A percentile compares a stretch with the other conserved stretches of the same genome.
Evolutionary conservation across 2,888 invertebrate species (phyloP).

Genomic region (Helicoverpa assulta): DNA sequence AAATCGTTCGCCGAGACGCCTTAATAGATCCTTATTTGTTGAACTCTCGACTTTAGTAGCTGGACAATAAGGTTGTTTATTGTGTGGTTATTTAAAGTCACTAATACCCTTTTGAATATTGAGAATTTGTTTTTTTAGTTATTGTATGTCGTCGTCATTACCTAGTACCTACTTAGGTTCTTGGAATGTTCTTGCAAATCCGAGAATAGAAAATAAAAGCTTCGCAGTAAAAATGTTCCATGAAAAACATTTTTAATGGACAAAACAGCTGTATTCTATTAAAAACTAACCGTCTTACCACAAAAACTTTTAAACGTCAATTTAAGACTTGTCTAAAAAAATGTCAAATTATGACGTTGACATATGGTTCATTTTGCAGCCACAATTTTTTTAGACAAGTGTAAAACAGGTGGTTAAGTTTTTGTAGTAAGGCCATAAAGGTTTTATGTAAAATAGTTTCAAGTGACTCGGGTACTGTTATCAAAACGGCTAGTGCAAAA

Average conservation of each 20-base stretch:
- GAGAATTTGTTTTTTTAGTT: neutral
- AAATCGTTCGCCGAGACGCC: constrained; percentile 4
- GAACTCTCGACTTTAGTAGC: neutral
- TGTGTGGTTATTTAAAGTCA: neutral
- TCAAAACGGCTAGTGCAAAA: constrained; percentile 25
- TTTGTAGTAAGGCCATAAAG: too few relatives aligned
- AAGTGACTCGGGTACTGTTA: constrained; percentile 22
- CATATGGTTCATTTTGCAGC: too few relatives aligned
- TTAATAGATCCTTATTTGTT: neutral
- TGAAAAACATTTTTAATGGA: constrained; percentile 52
- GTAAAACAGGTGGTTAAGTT: too few relatives aligned
- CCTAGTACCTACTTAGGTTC: neutral
- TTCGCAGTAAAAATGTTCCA: constrained; percentile 30
- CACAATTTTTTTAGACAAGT: too few relatives aligned
- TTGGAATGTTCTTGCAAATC: constrained; percentile 15
- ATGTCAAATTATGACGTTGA: too few relatives aligned
- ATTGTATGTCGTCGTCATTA: neutral
- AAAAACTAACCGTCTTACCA: too few relatives aligned
- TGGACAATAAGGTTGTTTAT: neutral
- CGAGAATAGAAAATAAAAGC: constrained; percentile 39
- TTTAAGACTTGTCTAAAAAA: too few relatives aligned
- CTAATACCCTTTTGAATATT: neutral
- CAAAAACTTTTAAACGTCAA: too few relatives aligned
- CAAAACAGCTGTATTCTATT: constrained; percentile 45
- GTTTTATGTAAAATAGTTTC: constrained; percentile 45